Evolutionary conservation across 2,888 invertebrate genomes (phyloP), one percentile per base, ranked within the genome.

Genomic region (Drosophila testacea): DNA sequence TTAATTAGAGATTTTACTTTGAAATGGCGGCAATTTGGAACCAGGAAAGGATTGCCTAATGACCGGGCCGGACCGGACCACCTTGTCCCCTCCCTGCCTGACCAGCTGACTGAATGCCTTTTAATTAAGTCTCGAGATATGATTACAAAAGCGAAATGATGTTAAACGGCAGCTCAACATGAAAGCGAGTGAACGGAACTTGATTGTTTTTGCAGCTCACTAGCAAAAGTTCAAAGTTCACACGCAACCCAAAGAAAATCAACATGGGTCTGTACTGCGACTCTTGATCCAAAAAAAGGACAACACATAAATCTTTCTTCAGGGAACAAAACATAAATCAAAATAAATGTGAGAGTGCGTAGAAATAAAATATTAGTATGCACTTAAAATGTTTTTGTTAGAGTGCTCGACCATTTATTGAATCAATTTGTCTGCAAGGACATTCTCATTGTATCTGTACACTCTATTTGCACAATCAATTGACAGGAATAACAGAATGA

Each of bases 1-100:
- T 83, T 83, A 86, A 81, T 81, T 86, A 78, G 47, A 77, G 48
- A 65, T 64, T 85, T 73, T 50, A 32, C 51, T 42, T 11, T 47
- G 1, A n/a, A 28, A 44, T 28, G 54, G 41, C 42, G 46, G 55
- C 28, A 42, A 60, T 36, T 52, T 47, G 36, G 22, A 48, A 7
- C 27, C 42, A 48, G 27, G n/a, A 56, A 78, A 78, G 61, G 79
- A 50, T 64, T 68, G 39, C 36, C 57, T 74, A 78, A 78, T 64
- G 68, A 57, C 68, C 62, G 22, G 30, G 39, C 36, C 41, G 13
- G 41, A 27, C 30, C 27, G 34, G n/a, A 41, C 32, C 5, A 34
- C 11, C 6, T 7, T 6, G 16, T 4, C 38, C 13, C 7, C 28
- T 22, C 16, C 16, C 22, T 16, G 11, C 30, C 41, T n/a, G 22